phyloP scores from a whole-genome alignment of 92 coral and sea anemone species.

The Pocillopora meandrina region DNA sequence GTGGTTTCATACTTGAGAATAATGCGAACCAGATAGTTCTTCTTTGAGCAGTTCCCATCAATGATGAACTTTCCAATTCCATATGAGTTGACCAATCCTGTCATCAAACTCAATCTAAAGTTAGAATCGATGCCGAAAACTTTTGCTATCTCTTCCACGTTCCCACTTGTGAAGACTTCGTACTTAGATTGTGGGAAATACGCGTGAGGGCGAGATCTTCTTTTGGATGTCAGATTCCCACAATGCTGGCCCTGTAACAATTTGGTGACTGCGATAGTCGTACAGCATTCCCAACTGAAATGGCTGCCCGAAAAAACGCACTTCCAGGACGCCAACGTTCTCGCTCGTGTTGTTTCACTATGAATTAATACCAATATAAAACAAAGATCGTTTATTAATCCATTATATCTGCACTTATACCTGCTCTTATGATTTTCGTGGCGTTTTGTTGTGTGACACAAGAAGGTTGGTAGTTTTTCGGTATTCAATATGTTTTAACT shows the following conservation, averaged over 20 bases:
- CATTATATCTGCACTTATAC: too few species aligned
- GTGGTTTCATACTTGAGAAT: conserved; percentile 4
- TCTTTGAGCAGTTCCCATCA: background rate
- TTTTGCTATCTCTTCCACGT: conserved; percentile 2
- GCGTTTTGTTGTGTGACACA: too few species aligned
- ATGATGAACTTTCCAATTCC: conserved; percentile 2
- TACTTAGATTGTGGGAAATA: conserved; percentile 3
- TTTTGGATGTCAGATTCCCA: conserved; percentile 7
- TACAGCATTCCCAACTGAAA: conserved; percentile 27
- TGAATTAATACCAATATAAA: background rate
- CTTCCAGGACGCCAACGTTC: background rate
- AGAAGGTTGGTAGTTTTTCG: too few species aligned
- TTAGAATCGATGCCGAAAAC: conserved; percentile 5
- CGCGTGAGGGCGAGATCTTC: background rate
- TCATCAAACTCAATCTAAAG: conserved; percentile 13
- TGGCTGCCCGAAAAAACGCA: conserved; percentile 20
- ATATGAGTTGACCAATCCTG: conserved; percentile 7
- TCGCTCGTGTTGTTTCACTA: conserved; percentile 13
- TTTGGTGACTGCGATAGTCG: conserved; percentile 11
- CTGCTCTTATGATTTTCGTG: too few species aligned
- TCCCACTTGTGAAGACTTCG: conserved; percentile 24
- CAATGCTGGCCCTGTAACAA: background rate
- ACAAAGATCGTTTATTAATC: background rate
- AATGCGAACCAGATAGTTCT: background rate
- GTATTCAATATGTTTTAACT: too few species aligned